A percentile compares a stretch with the other conserved stretches of the same genome.
Evolutionary conservation across 2,888 invertebrate genomes (phyloP).

Genomic region (Adelphocoris suturalis): DNA sequence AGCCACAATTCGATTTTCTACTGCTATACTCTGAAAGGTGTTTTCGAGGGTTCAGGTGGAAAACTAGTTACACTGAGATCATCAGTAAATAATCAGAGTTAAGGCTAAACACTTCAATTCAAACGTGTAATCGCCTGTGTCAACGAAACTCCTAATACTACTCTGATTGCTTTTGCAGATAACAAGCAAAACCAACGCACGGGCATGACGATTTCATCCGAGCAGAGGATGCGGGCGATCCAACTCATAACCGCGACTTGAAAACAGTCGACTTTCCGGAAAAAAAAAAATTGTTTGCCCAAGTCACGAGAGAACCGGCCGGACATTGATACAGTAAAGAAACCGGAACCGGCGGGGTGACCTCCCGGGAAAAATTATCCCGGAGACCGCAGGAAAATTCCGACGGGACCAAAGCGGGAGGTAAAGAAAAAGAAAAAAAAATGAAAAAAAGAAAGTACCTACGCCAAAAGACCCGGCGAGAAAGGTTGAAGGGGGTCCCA

Average conservation of each 20-base stretch:
- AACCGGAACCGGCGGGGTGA: background rate
- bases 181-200: too few species aligned
- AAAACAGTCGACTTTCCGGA: too few species aligned
- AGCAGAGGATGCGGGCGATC: background rate
- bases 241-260: background rate
- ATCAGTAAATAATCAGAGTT: too few species aligned
- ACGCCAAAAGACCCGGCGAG: background rate
- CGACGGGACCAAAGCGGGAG: slow-evolving; percentile 3
- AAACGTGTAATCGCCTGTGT: too few species aligned
- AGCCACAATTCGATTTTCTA: too few species aligned
- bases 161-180: too few species aligned
- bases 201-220: background rate
- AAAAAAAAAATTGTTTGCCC: too few species aligned
- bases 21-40: too few species aligned
- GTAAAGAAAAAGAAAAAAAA: background rate
- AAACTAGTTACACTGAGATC: too few species aligned
- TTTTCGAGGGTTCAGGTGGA: too few species aligned
- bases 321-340: background rate
- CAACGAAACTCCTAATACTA: too few species aligned
- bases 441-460: background rate
- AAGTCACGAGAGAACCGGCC: background rate
- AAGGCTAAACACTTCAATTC: too few species aligned
- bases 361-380: slow-evolving; percentile 37
- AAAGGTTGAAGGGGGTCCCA: slow-evolving; percentile 36
- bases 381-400: slow-evolving; percentile 38